Evolutionary conservation across 2,113 vertebrate species (phyloP).

Genomic region (Aythya baeri): DNA sequence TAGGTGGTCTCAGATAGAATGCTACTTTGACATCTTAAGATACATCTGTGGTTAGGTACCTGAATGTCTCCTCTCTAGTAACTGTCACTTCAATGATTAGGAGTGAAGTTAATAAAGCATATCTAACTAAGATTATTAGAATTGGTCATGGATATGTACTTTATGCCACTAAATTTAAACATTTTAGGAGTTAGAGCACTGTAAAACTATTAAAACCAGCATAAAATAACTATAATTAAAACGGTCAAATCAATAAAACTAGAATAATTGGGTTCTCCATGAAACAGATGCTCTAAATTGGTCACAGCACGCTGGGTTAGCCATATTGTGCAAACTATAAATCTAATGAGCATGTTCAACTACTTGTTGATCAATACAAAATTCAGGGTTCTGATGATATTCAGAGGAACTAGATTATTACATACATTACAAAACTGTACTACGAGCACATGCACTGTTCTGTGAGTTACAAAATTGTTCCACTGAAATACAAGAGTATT

Average conservation of each 20-base stretch:
- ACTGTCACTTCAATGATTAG: background rate
- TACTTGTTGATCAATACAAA: background rate
- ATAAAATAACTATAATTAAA: background rate
- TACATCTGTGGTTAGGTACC: background rate
- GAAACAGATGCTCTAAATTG: background rate
- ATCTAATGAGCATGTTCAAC: accelerated
- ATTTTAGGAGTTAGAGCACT: background rate
- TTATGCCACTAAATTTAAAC: background rate
- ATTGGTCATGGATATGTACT: background rate
- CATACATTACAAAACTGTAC: background rate
- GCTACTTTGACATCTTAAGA: too few relatives aligned
- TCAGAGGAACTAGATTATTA: background rate
- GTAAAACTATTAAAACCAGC: background rate
- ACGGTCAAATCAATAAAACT: background rate
- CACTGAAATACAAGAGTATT: background rate
- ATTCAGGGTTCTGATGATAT: accelerated
- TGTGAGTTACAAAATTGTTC: background rate
- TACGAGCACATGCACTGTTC: background rate
- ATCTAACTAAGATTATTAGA: background rate
- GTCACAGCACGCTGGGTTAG: background rate
- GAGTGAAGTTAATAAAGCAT: background rate
- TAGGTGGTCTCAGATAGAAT: background rate
- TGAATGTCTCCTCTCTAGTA: background rate
- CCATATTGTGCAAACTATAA: background rate
- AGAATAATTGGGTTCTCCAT: background rate